Evolutionary conservation across 2,797 vertebrate species (phyloP).

Genomic region (Aulostomus chinensis): DNA sequence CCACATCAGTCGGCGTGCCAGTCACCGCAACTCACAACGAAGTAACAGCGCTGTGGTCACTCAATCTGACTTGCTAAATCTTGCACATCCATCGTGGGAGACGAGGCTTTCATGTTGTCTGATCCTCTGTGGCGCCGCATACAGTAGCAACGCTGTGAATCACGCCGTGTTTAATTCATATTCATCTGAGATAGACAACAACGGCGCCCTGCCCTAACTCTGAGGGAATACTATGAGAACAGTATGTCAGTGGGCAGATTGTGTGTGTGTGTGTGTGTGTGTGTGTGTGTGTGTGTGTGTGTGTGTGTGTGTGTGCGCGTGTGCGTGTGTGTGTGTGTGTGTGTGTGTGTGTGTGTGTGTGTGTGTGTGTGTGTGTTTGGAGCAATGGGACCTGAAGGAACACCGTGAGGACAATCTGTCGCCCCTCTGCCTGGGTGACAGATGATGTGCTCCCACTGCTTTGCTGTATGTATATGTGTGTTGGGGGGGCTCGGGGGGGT

Average conservation of each 20-base stretch:
- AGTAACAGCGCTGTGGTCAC: too few species aligned
- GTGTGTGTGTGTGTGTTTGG: slow-evolving; percentile 36
- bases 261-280: slow-evolving; percentile 3
- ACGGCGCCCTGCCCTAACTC: slow-evolving; percentile 29
- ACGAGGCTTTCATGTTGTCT: too few species aligned
- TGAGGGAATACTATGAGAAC: slow-evolving; percentile 52
- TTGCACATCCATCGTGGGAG: too few species aligned
- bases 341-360: slow-evolving; percentile 12
- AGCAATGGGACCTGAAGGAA: slow-evolving; percentile 75
- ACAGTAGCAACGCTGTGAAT: too few species aligned
- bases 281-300: neutral
- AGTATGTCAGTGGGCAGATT: slow-evolving; percentile 61
- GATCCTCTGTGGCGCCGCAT: too few species aligned
- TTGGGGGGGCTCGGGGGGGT: slow-evolving; percentile 12
- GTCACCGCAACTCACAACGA: too few species aligned
- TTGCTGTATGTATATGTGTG: slow-evolving; percentile 46
- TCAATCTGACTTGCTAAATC: too few species aligned
- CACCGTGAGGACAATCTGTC: slow-evolving; percentile 76
- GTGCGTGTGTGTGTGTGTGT: slow-evolving; percentile 17
- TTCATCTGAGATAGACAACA: slow-evolving; percentile 39
- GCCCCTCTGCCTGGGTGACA: slow-evolving; percentile 75
- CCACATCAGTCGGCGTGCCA: too few species aligned
- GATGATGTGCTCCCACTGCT: slow-evolving; percentile 78
- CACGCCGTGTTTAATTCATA: too few species aligned
- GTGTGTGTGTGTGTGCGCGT: slow-evolving; percentile 14